Evolutionary conservation across 2,797 vertebrate genomes (phyloP), one percentile per base, ranked within the genome.

Genomic region (Bucorvus abyssinicus): DNA sequence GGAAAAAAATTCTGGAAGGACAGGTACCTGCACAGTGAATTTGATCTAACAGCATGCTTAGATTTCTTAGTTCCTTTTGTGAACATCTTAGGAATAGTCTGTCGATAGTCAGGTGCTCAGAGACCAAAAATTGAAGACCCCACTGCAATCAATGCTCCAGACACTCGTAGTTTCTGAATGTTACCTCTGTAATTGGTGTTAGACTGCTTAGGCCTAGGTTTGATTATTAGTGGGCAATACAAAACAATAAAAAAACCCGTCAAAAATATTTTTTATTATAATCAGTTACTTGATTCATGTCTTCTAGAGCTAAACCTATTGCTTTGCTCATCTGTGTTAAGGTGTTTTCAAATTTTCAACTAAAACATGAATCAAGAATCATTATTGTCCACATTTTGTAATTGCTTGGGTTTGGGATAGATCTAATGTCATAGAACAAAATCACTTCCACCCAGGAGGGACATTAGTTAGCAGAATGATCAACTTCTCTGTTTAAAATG

Each of bases 271-370:
- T 75, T 75, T n/a, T 30, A 24, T 22, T 1, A 40, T 47, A 56
- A 75, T 47, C 60, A 34, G 23, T 64, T 40, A 9, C 15, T 75
- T 85, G 32, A 57, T 68, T 87, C 29, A 14, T 44, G n/a, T 40
- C 29, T 89, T 82, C n/a, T 56, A 78, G 49, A 84, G 65, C 20
- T 47, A 63, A 71, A 77, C 40, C 9, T 74, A 26, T 29, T 20
- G 3, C 14, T 87, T 89, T 73, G 27, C 18, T 81, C 42, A 61
- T 14, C 59, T 78, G 1, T 38, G 17, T 23, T 73, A 18, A 61
- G 14, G 21, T 47, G 19, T 30, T 93, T 93, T 36, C 38, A 88
- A 45, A 49, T 55, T 78, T 93, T 93, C 21, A 53, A 29, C 19
- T 17, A 44, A 75, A 80, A 60, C 13, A 16, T 16, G 13, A 70